These are phyloP conservation scores for Cyanoliseus patagonus DNA, from an alignment of 2,113 vertebrate species.

Conservation along the genomic window DNA sequence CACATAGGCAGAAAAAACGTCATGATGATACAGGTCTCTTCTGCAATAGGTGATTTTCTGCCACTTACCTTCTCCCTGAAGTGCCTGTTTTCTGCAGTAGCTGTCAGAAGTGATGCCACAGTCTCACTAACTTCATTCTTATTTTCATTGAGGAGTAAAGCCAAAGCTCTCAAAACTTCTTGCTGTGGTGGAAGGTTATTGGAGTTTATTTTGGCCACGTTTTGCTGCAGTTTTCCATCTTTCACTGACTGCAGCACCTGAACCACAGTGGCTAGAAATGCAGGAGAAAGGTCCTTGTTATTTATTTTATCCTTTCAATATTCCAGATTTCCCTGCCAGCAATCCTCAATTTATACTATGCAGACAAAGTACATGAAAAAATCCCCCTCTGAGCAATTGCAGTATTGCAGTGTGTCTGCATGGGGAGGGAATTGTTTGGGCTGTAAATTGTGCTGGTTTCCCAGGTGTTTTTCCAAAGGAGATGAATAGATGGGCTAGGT, in stretches of 20 bases:
- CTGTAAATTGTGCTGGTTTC: not conserved
- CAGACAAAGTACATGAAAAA: not conserved
- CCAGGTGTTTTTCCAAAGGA: not conserved
- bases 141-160: slow-evolving; percentile 83
- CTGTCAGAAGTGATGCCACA: slow-evolving; percentile 78
- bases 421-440: not conserved
- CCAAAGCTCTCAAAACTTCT: slow-evolving; percentile 82
- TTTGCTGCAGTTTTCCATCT: slow-evolving; percentile 71
- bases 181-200: slow-evolving; percentile 79
- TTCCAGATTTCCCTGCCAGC: not conserved
- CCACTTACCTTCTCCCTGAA: slow-evolving; percentile 89
- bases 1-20: not conserved
- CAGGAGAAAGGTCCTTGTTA: not conserved
- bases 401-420: not conserved
- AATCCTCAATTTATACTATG: not conserved
- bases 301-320: not conserved
- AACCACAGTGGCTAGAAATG: slow-evolving; percentile 75
- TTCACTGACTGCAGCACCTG: slow-evolving; percentile 80
- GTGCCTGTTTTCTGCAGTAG: slow-evolving; percentile 77
- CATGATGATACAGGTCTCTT: not conserved
- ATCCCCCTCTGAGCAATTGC: not conserved
- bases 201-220: slow-evolving; percentile 76
- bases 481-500: not conserved
- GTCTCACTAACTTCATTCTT: slow-evolving; percentile 80
- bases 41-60: not conserved